Conservation (phyloP, 2,888 invertebrate species). For the Macrophya alboannulata region DNA sequence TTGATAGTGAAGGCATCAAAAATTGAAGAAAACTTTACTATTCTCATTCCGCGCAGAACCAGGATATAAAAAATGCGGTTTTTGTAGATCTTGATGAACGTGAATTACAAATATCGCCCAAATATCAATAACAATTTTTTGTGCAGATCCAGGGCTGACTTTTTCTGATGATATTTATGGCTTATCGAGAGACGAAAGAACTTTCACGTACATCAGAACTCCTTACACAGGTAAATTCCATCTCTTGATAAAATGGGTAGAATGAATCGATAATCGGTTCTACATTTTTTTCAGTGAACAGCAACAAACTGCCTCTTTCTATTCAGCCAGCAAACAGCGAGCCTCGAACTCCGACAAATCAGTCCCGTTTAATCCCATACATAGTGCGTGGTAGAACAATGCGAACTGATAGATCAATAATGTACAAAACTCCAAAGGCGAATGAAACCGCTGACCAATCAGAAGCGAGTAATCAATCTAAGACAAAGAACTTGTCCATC, state of each 20-base stretch:
- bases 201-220: constrained; percentile 73
- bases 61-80: not conserved
- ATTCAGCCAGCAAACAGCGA: constrained; percentile 74
- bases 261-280: not conserved
- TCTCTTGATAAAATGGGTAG: not conserved
- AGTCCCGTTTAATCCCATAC: constrained; percentile 76
- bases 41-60: not conserved
- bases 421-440: constrained; percentile 75
- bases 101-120: too few relatives aligned
- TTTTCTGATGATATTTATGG: constrained; percentile 67
- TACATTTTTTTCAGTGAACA: constrained; percentile 69
- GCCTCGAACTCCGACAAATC: constrained; percentile 69
- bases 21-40: not conserved
- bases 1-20: too few relatives aligned
- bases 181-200: constrained; percentile 67
- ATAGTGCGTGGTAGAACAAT: constrained; percentile 75
- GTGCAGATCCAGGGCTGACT: constrained; percentile 65
- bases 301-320: constrained; percentile 74
- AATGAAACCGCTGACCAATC: constrained; percentile 41
- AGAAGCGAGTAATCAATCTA: constrained; percentile 60
- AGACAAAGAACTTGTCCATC: constrained; percentile 68
- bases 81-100: not conserved
- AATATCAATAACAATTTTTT: not conserved
- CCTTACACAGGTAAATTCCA: constrained; percentile 75
- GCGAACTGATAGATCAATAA: constrained; percentile 75